phyloP scores from a whole-genome alignment of 2,797 vertebrate genomes.

The Psittacula derbiana region DNA sequence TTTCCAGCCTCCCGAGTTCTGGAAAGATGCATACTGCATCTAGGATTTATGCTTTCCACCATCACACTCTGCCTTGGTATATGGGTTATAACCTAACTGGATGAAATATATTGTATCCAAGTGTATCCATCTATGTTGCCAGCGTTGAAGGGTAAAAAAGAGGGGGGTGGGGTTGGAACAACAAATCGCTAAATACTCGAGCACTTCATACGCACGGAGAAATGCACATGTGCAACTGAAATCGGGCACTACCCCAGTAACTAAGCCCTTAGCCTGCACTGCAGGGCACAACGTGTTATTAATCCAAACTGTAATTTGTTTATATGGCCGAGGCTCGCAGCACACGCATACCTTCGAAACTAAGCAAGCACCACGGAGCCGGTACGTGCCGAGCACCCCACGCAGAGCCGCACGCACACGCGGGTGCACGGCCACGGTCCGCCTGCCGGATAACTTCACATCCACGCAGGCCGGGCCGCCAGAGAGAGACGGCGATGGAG shows the following conservation, averaged over 20 bases:
- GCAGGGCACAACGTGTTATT: neutral
- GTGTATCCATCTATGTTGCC: neutral
- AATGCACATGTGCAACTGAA: neutral
- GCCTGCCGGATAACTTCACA: constrained; percentile 25
- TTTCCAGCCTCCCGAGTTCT: neutral
- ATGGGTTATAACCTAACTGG: rapidly evolving
- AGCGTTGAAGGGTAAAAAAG: too few relatives aligned
- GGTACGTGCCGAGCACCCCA: neutral
- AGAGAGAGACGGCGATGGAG: neutral
- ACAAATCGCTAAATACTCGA: neutral
- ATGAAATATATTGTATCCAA: neutral
- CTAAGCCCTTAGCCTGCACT: neutral
- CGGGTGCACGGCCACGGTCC: neutral
- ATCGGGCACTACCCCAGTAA: neutral
- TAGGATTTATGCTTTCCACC: neutral
- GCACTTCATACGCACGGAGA: neutral
- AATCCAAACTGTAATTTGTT: neutral
- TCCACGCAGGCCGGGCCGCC: neutral
- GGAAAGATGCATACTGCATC: neutral
- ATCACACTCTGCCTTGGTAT: rapidly evolving
- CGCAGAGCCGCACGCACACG: neutral
- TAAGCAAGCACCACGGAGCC: neutral
- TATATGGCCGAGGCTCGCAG: neutral
- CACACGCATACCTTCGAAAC: neutral
- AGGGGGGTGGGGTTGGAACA: neutral